phyloP scores from a whole-genome alignment of 1,140 invertebrate genomes.

The Camponotus vicinus region DNA sequence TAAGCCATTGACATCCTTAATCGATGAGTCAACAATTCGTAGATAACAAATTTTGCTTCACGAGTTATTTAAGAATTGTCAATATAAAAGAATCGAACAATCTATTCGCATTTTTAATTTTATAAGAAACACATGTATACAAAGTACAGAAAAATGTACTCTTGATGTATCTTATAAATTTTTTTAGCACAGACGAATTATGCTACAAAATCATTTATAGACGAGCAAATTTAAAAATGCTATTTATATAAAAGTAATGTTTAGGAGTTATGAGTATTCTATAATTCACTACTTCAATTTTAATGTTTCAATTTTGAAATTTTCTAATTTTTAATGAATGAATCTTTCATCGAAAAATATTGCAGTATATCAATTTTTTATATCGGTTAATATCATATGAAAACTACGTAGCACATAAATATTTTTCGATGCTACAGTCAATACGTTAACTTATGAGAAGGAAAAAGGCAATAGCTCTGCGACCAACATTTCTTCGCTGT shows the following conservation, averaged over 20 bases:
- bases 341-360: too few species aligned
- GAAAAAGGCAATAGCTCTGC: neutral
- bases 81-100: neutral
- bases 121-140: neutral
- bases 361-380: too few species aligned
- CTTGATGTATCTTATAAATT: too few species aligned
- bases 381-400: neutral
- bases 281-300: slow-evolving; percentile 6
- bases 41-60: slow-evolving; percentile 37
- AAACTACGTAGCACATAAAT: neutral
- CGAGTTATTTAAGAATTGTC: neutral
- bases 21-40: slow-evolving; percentile 55
- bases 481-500: slow-evolving; percentile 20
- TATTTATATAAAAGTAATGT: too few species aligned
- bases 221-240: neutral
- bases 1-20: slow-evolving; percentile 69
- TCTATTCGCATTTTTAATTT: neutral
- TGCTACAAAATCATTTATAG: neutral
- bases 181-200: too few species aligned
- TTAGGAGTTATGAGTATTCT: too few species aligned
- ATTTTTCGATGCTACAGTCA: neutral
- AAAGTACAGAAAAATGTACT: too few species aligned
- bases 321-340: neutral
- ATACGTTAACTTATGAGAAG: neutral
- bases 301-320: neutral